Percentiles rank a stretch among this genome's conserved stretches.
phyloP scores from a whole-genome alignment of 2,797 vertebrate species.

The Epinephelus coioides region DNA sequence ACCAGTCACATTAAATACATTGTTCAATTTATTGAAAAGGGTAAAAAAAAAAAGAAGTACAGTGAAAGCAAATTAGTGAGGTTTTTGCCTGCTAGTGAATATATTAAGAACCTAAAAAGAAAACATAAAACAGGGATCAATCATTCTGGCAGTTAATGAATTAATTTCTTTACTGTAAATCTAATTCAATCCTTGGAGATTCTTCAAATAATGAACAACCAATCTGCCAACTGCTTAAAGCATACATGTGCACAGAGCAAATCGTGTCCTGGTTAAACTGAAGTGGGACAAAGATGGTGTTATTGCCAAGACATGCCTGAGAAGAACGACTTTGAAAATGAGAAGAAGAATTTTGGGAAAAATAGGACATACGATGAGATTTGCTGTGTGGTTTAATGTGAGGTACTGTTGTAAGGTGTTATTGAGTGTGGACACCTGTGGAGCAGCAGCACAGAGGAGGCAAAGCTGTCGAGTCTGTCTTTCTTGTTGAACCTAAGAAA shows the following conservation, averaged over 20 bases:
- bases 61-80: conserved; percentile 57
- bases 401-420: conserved; percentile 69
- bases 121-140: background rate
- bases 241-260: background rate
- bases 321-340: background rate
- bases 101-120: conserved; percentile 41
- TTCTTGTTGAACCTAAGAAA: background rate
- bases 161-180: background rate
- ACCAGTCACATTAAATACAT: conserved; percentile 69
- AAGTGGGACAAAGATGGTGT: conserved; percentile 20
- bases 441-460: conserved; percentile 58
- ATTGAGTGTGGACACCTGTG: conserved; percentile 29
- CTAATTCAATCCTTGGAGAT: conserved; percentile 36
- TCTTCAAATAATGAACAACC: conserved; percentile 17
- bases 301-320: conserved; percentile 53
- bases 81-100: conserved; percentile 37
- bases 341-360: background rate
- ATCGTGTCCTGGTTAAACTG: conserved; percentile 6
- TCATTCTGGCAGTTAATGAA: conserved; percentile 28
- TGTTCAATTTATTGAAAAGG: conserved; percentile 79
- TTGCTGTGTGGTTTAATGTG: conserved; percentile 30
- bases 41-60: conserved; percentile 50
- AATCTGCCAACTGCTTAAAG: conserved; percentile 35
- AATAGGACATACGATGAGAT: background rate
- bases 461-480: conserved; percentile 15